These are phyloP conservation scores for Axis porcinus DNA, from an alignment of 2,113 vertebrate genomes.

Conservation along the genomic window DNA sequence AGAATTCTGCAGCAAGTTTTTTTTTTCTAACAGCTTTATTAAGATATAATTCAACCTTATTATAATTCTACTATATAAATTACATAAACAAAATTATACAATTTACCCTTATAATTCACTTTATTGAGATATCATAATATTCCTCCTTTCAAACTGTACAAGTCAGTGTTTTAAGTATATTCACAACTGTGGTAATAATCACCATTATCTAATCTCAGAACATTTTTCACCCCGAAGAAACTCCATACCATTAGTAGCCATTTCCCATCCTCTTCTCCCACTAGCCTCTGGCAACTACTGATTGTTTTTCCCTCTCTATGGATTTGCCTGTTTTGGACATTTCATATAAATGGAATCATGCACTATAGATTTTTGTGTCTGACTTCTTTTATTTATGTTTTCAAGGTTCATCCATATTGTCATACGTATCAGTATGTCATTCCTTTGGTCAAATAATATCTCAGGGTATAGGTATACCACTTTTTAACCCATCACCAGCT, in stretches of 20 bases:
- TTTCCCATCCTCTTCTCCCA: not conserved
- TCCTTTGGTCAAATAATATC: constrained; percentile 5
- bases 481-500: not conserved
- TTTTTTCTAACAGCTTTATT: not conserved
- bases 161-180: not conserved
- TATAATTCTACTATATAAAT: not conserved
- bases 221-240: not conserved
- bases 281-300: not conserved
- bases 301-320: not conserved
- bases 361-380: not conserved
- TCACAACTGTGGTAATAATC: not conserved
- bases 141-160: not conserved
- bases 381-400: constrained; percentile 14
- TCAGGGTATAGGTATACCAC: not conserved
- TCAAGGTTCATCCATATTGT: not conserved
- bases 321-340: not conserved
- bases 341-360: not conserved
- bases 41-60: not conserved
- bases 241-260: not conserved
- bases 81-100: not conserved
- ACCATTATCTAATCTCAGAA: not conserved
- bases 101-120: not conserved
- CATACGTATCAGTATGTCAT: not conserved
- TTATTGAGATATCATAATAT: not conserved
- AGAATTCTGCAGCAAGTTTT: not conserved